Percentiles rank a stretch among this genome's conserved stretches.
These are phyloP conservation scores for Nomia melanderi DNA, from an alignment of 1,140 invertebrate genomes.

Conservation along the genomic window DNA sequence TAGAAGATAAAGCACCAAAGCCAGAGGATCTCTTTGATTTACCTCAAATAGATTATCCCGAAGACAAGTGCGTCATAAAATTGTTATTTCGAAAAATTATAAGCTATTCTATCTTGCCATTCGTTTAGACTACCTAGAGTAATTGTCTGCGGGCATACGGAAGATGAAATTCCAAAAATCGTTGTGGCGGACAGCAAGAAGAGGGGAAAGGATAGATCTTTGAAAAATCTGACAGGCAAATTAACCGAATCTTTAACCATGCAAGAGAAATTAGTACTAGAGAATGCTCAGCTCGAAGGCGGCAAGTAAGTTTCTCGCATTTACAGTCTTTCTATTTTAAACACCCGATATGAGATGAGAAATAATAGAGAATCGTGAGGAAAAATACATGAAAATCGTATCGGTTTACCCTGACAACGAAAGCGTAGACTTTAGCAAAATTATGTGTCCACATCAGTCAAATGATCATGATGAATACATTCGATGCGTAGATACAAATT, in stretches of 20 bases:
- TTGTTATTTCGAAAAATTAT: conserved; percentile 4
- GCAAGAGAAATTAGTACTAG: conserved; percentile 83
- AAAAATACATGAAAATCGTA: conserved; percentile 39
- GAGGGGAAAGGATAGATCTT: conserved; percentile 59
- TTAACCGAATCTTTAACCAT: conserved; percentile 83
- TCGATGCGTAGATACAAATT: conserved; percentile 79
- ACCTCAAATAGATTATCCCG: conserved; percentile 68
- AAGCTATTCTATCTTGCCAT: background rate
- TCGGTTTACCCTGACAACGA: conserved; percentile 50
- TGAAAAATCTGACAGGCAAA: conserved; percentile 79
- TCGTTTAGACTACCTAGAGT: conserved; percentile 70
- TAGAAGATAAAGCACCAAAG: background rate
- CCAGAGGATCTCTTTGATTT: conserved; percentile 62
- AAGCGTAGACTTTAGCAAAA: conserved; percentile 28
- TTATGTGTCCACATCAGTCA: conserved; percentile 30
- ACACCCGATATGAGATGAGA: background rate
- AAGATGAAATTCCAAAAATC: conserved; percentile 74
- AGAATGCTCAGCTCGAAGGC: conserved; percentile 84
- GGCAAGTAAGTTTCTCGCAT: conserved; percentile 74
- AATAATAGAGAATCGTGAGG: conserved; percentile 25
- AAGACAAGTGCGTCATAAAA: conserved; percentile 70
- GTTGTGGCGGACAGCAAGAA: conserved; percentile 71
- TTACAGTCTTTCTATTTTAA: conserved; percentile 2
- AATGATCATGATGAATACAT: conserved; percentile 12
- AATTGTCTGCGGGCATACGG: conserved; percentile 74